Conservation (phyloP, 2,797 vertebrate species). For the Acestrorhynchus altus region DNA sequence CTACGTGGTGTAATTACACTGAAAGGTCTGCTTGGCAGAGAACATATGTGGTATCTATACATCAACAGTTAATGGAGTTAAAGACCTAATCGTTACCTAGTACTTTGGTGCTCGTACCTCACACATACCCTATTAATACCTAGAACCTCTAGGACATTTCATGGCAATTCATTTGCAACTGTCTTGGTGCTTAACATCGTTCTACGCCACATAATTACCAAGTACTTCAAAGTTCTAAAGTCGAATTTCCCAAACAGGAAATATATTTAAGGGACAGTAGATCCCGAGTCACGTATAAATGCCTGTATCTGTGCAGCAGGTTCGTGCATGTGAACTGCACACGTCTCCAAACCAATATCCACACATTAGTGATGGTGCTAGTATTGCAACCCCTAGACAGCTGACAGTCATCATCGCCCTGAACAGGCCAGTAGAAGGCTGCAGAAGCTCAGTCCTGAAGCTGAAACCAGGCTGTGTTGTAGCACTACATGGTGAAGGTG, state of each 20-base stretch:
- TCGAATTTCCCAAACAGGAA: neutral
- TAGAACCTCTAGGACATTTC: too few relatives aligned
- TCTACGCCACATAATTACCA: too few relatives aligned
- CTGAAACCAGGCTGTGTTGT: neutral
- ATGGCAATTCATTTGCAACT: too few relatives aligned
- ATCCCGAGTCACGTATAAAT: neutral
- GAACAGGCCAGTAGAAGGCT: neutral
- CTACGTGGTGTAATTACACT: too few relatives aligned
- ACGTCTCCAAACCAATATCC: neutral
- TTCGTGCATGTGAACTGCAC: neutral
- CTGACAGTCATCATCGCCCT: neutral
- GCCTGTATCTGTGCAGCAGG: neutral
- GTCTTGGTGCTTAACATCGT: too few relatives aligned
- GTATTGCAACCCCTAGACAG: neutral
- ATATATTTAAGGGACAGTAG: neutral
- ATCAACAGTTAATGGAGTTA: too few relatives aligned
- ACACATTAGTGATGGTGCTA: neutral
- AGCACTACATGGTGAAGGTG: conserved; percentile 7
- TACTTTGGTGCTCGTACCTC: too few relatives aligned
- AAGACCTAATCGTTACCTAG: too few relatives aligned
- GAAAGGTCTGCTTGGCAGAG: too few relatives aligned
- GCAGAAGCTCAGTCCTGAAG: neutral
- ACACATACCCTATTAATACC: too few relatives aligned
- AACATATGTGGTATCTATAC: too few relatives aligned
- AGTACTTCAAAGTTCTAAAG: too few relatives aligned